phyloP scores from a whole-genome alignment of 2,888 invertebrate species.

The Clistopyga incitator region DNA sequence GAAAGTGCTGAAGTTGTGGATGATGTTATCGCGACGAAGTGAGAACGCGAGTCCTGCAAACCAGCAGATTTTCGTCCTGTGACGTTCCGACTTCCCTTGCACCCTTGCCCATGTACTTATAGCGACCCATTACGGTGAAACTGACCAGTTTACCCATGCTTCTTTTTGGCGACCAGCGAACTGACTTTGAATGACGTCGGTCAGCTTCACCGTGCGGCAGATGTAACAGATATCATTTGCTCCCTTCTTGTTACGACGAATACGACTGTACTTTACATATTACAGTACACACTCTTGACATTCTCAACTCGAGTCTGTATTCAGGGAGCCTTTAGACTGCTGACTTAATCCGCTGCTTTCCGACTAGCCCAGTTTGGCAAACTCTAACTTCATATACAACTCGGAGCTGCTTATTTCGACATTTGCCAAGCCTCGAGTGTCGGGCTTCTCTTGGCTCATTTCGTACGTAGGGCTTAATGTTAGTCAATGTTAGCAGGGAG shows the following conservation, averaged over 20 bases:
- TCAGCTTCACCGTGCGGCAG: constrained; percentile 23
- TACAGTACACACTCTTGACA: constrained; percentile 21
- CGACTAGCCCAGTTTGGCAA: constrained; percentile 27
- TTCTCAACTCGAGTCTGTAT: constrained; percentile 14
- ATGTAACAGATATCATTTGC: too few species aligned
- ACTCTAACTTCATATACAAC: constrained; percentile 46
- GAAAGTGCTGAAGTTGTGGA: constrained; percentile 71
- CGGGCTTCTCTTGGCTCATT: not conserved
- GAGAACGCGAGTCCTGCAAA: constrained; percentile 48
- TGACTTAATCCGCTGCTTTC: constrained; percentile 64
- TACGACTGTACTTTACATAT: constrained; percentile 20
- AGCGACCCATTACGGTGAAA: constrained; percentile 8
- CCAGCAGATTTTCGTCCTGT: constrained; percentile 36
- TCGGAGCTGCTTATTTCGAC: constrained; percentile 57
- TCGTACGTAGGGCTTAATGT: not conserved
- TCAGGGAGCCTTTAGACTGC: constrained; percentile 36
- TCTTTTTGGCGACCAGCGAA: not conserved
- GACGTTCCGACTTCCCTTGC: constrained; percentile 18
- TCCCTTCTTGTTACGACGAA: not conserved
- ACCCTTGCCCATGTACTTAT: constrained; percentile 18
- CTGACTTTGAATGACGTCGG: not conserved
- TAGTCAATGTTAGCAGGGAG: not conserved
- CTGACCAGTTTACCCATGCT: constrained; percentile 1
- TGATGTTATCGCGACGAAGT: constrained; percentile 67
- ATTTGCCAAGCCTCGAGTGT: constrained; percentile 40